phyloP scores from a whole-genome alignment of 2,797 vertebrate species.

The Muraenolepis orangiensis region DNA sequence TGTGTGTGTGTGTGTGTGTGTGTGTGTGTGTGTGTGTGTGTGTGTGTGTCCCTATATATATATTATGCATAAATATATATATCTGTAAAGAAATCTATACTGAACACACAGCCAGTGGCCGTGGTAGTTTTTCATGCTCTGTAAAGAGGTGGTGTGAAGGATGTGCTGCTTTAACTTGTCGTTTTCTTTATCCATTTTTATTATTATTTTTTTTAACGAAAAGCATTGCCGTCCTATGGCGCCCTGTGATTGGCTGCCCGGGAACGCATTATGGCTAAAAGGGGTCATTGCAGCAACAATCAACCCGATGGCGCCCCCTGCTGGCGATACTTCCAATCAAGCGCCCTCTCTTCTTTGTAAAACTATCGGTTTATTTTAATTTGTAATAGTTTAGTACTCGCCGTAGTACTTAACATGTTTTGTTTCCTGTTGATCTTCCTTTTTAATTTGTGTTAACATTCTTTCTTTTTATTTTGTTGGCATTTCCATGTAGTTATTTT shows the following conservation, averaged over 20 bases:
- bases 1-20: conserved; percentile 70
- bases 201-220: conserved; percentile 44
- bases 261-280: conserved; percentile 82
- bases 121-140: conserved; percentile 86
- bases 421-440: conserved; percentile 55
- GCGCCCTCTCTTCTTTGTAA: conserved; percentile 34
- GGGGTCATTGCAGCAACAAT: conserved; percentile 86
- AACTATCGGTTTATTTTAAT: conserved; percentile 20
- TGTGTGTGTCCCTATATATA: conserved; percentile 72
- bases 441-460: conserved; percentile 45
- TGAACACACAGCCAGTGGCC: conserved; percentile 83
- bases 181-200: conserved; percentile 29
- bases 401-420: conserved; percentile 56
- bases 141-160: conserved; percentile 78
- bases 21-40: conserved; percentile 70
- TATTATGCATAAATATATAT: conserved; percentile 72
- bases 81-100: conserved; percentile 72
- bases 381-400: conserved; percentile 56
- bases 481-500: conserved; percentile 18
- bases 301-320: conserved; percentile 76
- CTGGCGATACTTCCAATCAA: conserved; percentile 65
- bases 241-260: conserved; percentile 67
- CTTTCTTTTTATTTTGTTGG: conserved; percentile 46
- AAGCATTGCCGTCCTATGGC: conserved; percentile 71
- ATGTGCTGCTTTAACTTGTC: conserved; percentile 68